Conservation (phyloP, 2,797 vertebrate genomes). For the Lutjanus argentimaculatus region DNA sequence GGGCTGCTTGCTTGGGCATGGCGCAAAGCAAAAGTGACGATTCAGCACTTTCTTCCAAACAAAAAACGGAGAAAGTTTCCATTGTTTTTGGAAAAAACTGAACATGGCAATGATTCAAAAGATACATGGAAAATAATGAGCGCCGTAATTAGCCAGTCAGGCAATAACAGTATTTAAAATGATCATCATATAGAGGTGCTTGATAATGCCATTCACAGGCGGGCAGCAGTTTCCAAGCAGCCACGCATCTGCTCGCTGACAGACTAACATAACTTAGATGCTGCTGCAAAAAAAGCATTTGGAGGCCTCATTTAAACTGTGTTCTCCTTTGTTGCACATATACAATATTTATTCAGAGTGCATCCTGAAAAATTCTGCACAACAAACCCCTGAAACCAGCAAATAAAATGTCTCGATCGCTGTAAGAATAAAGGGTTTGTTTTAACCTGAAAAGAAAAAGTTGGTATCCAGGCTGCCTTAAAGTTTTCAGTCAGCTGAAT, state of each 20-base stretch:
- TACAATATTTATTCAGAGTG: conserved; percentile 19
- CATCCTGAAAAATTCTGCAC: conserved; percentile 11
- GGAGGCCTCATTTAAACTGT: conserved; percentile 31
- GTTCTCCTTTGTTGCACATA: conserved; percentile 45
- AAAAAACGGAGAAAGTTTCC: conserved; percentile 87
- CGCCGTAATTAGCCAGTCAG: conserved; percentile 85
- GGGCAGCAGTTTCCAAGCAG: conserved; percentile 48
- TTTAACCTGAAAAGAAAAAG: too few relatives aligned
- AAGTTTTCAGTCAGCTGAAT: too few relatives aligned
- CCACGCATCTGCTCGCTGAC: conserved; percentile 41
- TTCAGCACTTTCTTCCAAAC: conserved; percentile 88
- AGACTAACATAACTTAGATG: conserved; percentile 49
- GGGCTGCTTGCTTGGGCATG: conserved; percentile 79
- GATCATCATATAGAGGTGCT: conserved; percentile 77
- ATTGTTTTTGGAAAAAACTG: conserved; percentile 88
- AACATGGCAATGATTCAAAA: conserved; percentile 90
- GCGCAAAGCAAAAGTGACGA: conserved; percentile 82
- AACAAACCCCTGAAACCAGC: conserved; percentile 24
- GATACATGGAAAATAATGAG: conserved; percentile 89
- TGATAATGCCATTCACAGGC: conserved; percentile 78
- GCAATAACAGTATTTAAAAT: conserved; percentile 82
- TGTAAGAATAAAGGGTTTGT: too few relatives aligned
- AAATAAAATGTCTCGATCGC: background rate
- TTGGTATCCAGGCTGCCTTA: too few relatives aligned
- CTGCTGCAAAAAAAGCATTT: conserved; percentile 10